Percentiles rank a stretch among this genome's conserved stretches.
Conservation (phyloP, 2,113 vertebrate genomes). For the Strix aluco region DNA sequence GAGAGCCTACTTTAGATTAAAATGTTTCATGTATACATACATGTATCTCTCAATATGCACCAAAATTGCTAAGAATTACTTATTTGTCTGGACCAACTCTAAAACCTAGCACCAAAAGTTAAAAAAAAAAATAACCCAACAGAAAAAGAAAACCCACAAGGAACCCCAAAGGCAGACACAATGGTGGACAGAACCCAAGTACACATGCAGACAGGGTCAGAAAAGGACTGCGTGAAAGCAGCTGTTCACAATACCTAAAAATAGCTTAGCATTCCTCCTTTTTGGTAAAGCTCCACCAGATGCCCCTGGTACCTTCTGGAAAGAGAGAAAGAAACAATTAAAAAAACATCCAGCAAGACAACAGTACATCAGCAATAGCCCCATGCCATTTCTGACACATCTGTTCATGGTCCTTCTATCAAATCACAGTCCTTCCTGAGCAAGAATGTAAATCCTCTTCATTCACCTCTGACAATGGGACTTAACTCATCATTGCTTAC, state of each 20-base stretch:
- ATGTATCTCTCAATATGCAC: background rate
- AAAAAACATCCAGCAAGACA: constrained; percentile 6
- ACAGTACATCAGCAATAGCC: background rate
- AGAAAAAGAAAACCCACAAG: background rate
- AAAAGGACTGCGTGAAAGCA: constrained; percentile 37
- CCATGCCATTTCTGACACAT: background rate
- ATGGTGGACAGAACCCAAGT: background rate
- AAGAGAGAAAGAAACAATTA: constrained; percentile 70
- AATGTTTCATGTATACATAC: background rate
- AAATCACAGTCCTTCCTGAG: background rate
- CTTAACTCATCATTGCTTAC: background rate
- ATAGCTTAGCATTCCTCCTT: constrained; percentile 91
- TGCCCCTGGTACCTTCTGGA: constrained; percentile 93
- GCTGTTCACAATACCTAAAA: constrained; percentile 85
- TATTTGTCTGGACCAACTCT: background rate
- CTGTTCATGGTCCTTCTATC: background rate
- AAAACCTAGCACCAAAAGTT: background rate
- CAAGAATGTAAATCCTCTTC: background rate
- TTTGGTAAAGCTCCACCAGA: constrained; percentile 90
- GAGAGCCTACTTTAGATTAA: background rate
- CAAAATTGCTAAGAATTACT: background rate
- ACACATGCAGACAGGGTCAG: constrained; percentile 27
- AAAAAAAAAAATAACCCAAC: background rate
- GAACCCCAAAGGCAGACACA: background rate
- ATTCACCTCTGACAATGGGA: background rate